phyloP scores from a whole-genome alignment of 2,797 vertebrate species.

The Syndactyla subalaris region DNA sequence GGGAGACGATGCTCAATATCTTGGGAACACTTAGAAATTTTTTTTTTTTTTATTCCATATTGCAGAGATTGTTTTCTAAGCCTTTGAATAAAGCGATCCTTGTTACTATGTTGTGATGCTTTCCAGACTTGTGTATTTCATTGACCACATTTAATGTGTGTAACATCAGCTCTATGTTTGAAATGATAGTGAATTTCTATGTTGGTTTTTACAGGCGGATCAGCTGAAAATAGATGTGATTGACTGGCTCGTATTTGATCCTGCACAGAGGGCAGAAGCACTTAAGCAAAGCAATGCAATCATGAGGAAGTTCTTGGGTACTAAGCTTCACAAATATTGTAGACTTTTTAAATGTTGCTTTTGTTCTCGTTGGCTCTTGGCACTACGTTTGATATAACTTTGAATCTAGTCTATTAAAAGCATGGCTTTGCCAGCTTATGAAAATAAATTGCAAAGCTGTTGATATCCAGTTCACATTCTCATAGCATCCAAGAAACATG shows the following conservation, averaged over 20 bases:
- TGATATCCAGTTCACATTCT: constrained; percentile 24
- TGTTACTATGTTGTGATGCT: not conserved
- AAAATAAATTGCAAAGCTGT: not conserved
- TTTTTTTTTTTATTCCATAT: not conserved
- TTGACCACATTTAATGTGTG: not conserved
- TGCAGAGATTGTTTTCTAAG: not conserved
- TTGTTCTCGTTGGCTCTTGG: not conserved
- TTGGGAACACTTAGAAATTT: not conserved
- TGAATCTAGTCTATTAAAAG: not conserved
- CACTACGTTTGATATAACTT: not conserved
- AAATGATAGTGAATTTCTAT: not conserved
- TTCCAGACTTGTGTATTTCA: not conserved
- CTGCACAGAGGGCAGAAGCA: constrained; percentile 91
- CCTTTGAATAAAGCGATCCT: not conserved
- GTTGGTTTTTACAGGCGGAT: constrained; percentile 82
- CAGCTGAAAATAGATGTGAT: constrained; percentile 92
- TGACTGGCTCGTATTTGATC: constrained; percentile 95
- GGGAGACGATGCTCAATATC: not conserved
- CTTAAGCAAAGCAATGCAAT: constrained; percentile 98
- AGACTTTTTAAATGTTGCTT: not conserved
- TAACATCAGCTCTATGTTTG: not conserved
- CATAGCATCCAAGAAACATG: constrained; percentile 92
- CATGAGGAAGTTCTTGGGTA: constrained; percentile 97
- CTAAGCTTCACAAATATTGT: constrained; percentile 20
- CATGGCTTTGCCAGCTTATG: not conserved